Conservation (phyloP, 1,140 invertebrate species). For the Condylostylus longicornis region DNA sequence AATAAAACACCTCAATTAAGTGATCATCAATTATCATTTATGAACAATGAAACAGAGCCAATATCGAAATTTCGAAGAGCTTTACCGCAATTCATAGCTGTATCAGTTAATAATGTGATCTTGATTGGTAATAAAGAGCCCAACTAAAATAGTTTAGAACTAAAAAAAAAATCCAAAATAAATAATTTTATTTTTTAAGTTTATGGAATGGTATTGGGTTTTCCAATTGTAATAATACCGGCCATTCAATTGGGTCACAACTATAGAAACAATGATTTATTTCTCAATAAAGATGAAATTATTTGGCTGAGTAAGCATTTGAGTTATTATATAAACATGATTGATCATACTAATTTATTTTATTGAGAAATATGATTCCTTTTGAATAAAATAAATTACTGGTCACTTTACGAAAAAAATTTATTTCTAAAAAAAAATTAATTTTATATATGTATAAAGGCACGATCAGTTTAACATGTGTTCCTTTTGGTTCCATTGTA, state of each 20-base stretch:
- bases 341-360: neutral
- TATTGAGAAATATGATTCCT: neutral
- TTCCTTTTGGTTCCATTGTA: conserved; percentile 55
- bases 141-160: no score
- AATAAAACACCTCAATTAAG: no score
- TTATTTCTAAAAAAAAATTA: conserved; percentile 4
- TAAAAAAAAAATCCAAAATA: no score
- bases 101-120: conserved; percentile 47
- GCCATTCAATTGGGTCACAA: conserved; percentile 38
- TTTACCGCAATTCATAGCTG: conserved; percentile 44
- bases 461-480: conserved; percentile 59
- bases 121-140: conserved; percentile 39
- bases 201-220: conserved; percentile 61
- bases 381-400: neutral
- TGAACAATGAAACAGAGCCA: conserved; percentile 20
- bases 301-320: conserved; percentile 57
- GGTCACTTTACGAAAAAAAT: no score
- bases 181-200: conserved; percentile 21
- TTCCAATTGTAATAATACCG: conserved; percentile 60
- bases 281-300: conserved; percentile 44
- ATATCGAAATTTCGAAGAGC: conserved; percentile 35
- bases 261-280: conserved; percentile 35
- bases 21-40: no score
- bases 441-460: conserved; percentile 34
- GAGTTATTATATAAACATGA: conserved; percentile 1